Evolutionary conservation across 1,140 invertebrate species (phyloP), one percentile per base, ranked within the genome.

Genomic region (Drosophila pandora): DNA sequence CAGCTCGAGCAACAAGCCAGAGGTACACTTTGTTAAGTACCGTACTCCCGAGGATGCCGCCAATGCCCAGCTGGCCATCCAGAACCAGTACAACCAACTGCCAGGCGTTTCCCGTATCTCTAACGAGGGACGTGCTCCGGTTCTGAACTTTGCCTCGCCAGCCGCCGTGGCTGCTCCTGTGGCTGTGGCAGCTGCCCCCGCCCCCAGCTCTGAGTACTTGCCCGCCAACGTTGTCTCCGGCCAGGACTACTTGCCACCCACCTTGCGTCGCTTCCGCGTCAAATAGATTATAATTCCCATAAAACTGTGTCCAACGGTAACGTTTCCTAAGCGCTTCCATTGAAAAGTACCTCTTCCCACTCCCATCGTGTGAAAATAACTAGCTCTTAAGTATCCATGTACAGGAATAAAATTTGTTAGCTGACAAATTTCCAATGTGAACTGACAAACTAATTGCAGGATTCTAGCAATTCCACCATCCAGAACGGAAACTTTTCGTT

Each of bases 11-110:
- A 78, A 76, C 48, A 88, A 88, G 60, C 88, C 88, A 1, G 87
- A 90, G 67, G 82, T 90, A 53, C 79, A 85, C 32, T 90, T 90
- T 21, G 79, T 90, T 37, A 90, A 90, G 55, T 90, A 90, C 49
- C 81, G 81, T 45, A 90, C 77, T 5, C 71, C 80, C 0, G 77
- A 88, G 68, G 89, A 90, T 58, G 89, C 89, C 2, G 69, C 59
- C 17, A 78, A 90, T 57, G 89, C 87, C 23, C 87, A 90, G 49
- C 56, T 76, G 47, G 70, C 79, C 21, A 90, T 90, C 43, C 89
- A 90, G 63, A 75, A 88, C 25, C 82, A 90, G 50, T 90, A 90
- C 49, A 81, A 90, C 41, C 63, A 81, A 23, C 59, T 90, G 54
- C 80, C 80, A 4, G 89, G 89, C 6, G 64, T 69, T 2, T 85